phyloP scores from a whole-genome alignment of 1,140 invertebrate genomes.

The Heliconius himera region DNA sequence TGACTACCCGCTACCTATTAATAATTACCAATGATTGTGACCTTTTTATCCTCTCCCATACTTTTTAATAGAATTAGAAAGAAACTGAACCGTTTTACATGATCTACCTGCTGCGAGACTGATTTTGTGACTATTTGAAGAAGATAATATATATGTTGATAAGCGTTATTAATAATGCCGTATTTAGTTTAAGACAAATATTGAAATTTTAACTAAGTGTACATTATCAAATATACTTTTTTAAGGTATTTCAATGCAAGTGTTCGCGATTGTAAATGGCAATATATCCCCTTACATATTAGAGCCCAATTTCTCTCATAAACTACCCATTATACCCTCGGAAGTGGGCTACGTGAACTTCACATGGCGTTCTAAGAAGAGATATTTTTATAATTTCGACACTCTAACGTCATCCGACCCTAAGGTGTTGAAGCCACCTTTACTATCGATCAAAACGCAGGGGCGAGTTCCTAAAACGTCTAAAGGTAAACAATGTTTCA shows the following conservation, averaged over 20 bases:
- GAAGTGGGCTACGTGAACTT: slow-evolving; percentile 95
- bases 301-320: slow-evolving; percentile 94
- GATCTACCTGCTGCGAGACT: too few relatives aligned
- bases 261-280: slow-evolving; percentile 93
- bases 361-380: slow-evolving; percentile 94
- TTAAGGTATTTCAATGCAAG: slow-evolving; percentile 91
- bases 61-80: too few relatives aligned
- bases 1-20: too few relatives aligned
- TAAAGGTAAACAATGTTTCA: slow-evolving; percentile 84
- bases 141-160: too few relatives aligned
- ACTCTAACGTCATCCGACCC: slow-evolving; percentile 91
- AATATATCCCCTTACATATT: slow-evolving; percentile 91
- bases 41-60: too few relatives aligned
- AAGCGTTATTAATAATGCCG: too few relatives aligned
- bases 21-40: too few relatives aligned
- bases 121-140: too few relatives aligned
- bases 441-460: slow-evolving; percentile 92
- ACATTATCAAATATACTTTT: slow-evolving; percentile 39
- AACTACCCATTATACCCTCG: slow-evolving; percentile 93
- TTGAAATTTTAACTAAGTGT: too few relatives aligned
- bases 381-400: slow-evolving; percentile 94
- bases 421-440: slow-evolving; percentile 90
- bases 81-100: too few relatives aligned
- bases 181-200: too few relatives aligned
- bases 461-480: slow-evolving; percentile 92